Evolutionary conservation across 2,797 vertebrate species (phyloP), one percentile per base, ranked within the genome.

Genomic region (Melanotaenia parkinsoni): DNA sequence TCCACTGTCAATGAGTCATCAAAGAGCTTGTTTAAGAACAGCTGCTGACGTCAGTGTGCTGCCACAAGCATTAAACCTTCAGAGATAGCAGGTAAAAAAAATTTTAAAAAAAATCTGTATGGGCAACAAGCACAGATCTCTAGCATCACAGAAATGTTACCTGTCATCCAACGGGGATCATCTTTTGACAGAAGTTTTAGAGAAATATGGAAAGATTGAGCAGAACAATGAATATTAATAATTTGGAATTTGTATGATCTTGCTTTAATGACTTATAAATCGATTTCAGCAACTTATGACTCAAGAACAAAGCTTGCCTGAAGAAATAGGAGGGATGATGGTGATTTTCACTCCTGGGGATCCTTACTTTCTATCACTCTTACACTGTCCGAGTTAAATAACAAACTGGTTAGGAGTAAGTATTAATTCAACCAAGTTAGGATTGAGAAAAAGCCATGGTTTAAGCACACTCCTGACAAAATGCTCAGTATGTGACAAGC

Each of bases 11-110:
- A 84, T 86, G 89, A 90, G 83, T 90, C 91, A 91, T 91, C 91
- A 92, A 86, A 93, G 89, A 67, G 77, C 86, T 89, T 83, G 89
- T 93, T 91, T 79, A 85, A 88, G 89, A 92, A 92, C 91, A 91
- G 88, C 87, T 92, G 92, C 89, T 91, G 89, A 91, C 84, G 86
- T 88, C 90, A 86, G 87, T 47, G 81, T 73, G 30, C 81, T 81
- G 86, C 87, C 87, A 88, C 80, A 67, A 87, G 87, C 83, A 69
- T 89, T 89, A 89, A 89, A 86, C 86, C 84, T 57, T 33, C 74
- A 74, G 75, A 83, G 67, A 79, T 79, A 79, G 76, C 70, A 85
- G 70, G 67, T 1, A 30, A 40, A 40, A 40, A 14, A 40, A 28
- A 26, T n/a, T n/a, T n/a, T 28, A 28, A 28, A 28, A 28, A 28